Conservation (phyloP, 2,888 invertebrate species). For the Nomada ferruginata region DNA sequence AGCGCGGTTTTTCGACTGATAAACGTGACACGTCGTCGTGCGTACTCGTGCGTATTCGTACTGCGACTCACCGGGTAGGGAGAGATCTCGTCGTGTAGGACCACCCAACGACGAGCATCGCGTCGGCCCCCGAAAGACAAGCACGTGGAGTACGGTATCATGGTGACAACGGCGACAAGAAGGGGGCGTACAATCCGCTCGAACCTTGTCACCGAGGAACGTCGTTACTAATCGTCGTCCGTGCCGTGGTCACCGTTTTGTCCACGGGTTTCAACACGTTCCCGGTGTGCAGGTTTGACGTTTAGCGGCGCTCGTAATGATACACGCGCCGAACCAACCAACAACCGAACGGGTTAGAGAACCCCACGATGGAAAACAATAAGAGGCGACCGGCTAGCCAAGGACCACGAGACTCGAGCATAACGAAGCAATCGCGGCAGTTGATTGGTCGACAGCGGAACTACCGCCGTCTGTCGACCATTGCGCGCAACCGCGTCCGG, state of each 20-base stretch:
- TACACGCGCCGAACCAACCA: slow-evolving; percentile 34
- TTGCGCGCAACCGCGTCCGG: slow-evolving; percentile 59
- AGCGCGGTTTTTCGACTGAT: slow-evolving; percentile 26
- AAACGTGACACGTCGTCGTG: slow-evolving; percentile 50
- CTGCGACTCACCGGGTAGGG: slow-evolving; percentile 72
- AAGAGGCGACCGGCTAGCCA: slow-evolving; percentile 56
- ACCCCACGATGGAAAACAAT: slow-evolving; percentile 59
- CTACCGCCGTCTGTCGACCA: slow-evolving; percentile 49
- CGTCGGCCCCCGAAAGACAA: slow-evolving; percentile 74
- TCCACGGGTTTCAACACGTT: slow-evolving; percentile 2
- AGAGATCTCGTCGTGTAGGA: slow-evolving; percentile 71
- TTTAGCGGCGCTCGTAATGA: slow-evolving; percentile 17
- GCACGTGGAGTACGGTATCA: slow-evolving; percentile 80
- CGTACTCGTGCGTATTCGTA: slow-evolving; percentile 64
- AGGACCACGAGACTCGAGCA: slow-evolving; percentile 62
- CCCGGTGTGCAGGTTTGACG: slow-evolving; percentile 14
- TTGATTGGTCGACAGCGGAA: slow-evolving; percentile 54
- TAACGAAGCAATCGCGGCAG: slow-evolving; percentile 38
- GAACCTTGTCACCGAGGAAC: slow-evolving; percentile 35
- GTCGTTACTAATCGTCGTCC: slow-evolving; percentile 34
- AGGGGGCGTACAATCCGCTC: slow-evolving; percentile 58
- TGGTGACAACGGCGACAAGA: slow-evolving; percentile 61
- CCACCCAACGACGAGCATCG: slow-evolving; percentile 74
- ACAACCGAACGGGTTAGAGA: slow-evolving; percentile 40
- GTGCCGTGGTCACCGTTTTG: slow-evolving; percentile 21